Percentiles rank a stretch among this genome's conserved stretches.
Evolutionary conservation across 2,113 vertebrate genomes (phyloP).

Genomic region (Catharus fuscescens): DNA sequence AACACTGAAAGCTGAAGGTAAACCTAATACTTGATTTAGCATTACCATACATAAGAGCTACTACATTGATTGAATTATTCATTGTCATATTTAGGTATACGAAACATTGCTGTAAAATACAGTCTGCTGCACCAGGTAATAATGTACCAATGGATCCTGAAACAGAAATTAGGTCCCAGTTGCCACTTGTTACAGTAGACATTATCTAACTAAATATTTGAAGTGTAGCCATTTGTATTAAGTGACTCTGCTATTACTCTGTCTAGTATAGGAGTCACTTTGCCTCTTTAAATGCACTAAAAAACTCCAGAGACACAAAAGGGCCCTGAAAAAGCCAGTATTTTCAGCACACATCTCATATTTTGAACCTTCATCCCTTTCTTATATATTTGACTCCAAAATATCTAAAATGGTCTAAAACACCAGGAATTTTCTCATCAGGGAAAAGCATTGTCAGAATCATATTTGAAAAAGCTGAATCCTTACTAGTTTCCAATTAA

Average conservation of each 20-base stretch:
- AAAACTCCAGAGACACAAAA: neutral
- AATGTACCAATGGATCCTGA: neutral
- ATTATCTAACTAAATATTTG: neutral
- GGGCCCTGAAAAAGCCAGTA: neutral
- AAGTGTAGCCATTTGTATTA: neutral
- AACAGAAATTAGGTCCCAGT: neutral
- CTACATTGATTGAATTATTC: neutral
- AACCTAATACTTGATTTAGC: neutral
- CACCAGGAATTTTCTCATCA: neutral
- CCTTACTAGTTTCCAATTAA: neutral
- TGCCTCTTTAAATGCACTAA: neutral
- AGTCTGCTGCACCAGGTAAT: neutral
- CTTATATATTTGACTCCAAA: neutral
- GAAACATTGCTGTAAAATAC: neutral
- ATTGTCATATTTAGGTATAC: neutral
- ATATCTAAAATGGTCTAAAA: neutral
- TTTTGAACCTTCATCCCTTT: neutral
- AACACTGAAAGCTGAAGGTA: neutral
- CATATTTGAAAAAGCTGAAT: neutral
- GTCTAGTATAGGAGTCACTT: neutral
- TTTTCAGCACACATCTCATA: accelerated
- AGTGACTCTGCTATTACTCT: neutral
- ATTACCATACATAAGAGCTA: neutral
- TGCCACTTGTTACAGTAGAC: neutral
- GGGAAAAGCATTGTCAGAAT: neutral